A percentile compares a stretch with the other conserved stretches of the same genome.
Conservation (phyloP, 1,140 invertebrate species). For the Mercenaria mercenaria region DNA sequence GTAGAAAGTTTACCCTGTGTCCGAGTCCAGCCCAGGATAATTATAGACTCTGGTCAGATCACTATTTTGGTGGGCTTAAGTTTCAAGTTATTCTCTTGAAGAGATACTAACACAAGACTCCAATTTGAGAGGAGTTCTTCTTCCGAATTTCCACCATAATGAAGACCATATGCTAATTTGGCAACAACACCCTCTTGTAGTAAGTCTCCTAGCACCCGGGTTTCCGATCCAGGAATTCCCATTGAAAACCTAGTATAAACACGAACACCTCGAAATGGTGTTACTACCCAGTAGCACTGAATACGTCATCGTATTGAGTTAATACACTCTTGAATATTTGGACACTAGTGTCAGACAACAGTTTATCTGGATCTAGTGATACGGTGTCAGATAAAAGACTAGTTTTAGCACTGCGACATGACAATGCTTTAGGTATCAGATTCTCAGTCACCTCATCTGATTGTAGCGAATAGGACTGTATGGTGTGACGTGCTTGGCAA, state of each 20-base stretch:
- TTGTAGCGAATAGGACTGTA: neutral
- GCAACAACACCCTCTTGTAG: conserved; percentile 59
- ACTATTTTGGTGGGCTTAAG: no score
- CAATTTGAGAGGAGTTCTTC: neutral
- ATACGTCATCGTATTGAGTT: conserved; percentile 61
- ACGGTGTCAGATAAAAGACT: neutral
- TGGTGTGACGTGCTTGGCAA: neutral
- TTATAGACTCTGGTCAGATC: conserved; percentile 50
- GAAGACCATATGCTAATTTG: conserved; percentile 58
- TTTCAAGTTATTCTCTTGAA: conserved; percentile 35
- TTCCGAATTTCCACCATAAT: no score
- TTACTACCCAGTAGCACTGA: conserved; percentile 47
- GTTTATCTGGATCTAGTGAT: conserved; percentile 63
- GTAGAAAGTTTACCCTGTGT: neutral
- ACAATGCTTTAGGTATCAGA: neutral
- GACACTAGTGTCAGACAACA: conserved; percentile 47
- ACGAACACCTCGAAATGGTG: no score
- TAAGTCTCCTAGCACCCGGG: conserved; percentile 55
- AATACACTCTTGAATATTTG: conserved; percentile 34
- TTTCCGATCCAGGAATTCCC: conserved; percentile 56
- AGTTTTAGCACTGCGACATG: no score
- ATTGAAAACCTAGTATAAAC: conserved; percentile 42
- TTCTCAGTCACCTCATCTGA: neutral
- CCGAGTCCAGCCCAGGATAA: neutral
- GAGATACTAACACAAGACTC: conserved; percentile 46